These are phyloP conservation scores for Malurus elegans DNA, from an alignment of 2,113 vertebrate species.

Conservation along the genomic window DNA sequence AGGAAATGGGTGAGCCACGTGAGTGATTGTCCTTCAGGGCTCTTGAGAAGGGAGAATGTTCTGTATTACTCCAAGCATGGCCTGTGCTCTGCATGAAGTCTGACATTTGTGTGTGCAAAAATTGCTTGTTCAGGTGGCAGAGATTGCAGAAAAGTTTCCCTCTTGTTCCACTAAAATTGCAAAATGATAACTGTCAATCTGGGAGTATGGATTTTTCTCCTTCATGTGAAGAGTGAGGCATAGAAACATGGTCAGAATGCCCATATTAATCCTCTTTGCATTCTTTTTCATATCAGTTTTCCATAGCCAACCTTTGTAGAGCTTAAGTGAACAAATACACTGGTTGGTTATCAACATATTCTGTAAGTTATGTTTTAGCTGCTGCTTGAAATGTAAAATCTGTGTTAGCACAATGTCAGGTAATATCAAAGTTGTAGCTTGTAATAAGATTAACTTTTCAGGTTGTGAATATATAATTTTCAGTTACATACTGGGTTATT, in stretches of 20 bases:
- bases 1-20: neutral
- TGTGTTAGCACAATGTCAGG: constrained; percentile 57
- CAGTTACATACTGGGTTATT: constrained; percentile 30
- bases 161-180: constrained; percentile 26
- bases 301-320: constrained; percentile 43
- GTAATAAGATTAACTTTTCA: constrained; percentile 66
- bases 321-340: constrained; percentile 55
- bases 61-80: neutral
- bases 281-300: constrained; percentile 3
- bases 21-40: neutral
- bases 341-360: constrained; percentile 26
- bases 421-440: constrained; percentile 54
- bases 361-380: constrained; percentile 58
- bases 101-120: neutral
- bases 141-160: neutral
- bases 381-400: constrained; percentile 53
- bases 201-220: constrained; percentile 10
- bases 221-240: neutral
- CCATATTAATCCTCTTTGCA: constrained; percentile 28
- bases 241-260: neutral
- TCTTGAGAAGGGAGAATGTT: neutral
- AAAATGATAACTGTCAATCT: neutral
- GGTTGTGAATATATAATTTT: constrained; percentile 58
- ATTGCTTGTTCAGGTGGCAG: neutral
- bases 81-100: neutral